Base-by-base conservation (phyloP, 2,113 vertebrate species). In the Microcebus lehilahytsara region DNA sequence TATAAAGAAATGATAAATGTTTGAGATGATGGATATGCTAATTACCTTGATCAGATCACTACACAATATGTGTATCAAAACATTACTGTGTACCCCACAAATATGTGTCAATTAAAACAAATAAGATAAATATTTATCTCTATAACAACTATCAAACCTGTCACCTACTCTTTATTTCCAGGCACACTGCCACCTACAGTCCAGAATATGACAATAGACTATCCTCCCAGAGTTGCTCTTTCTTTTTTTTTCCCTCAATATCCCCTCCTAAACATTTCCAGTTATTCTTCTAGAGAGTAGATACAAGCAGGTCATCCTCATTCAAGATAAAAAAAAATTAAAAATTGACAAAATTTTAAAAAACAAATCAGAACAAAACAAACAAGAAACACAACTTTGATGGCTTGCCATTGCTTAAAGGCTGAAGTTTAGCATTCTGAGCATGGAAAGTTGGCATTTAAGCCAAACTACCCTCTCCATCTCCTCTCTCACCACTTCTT, bases 101-200 rank as follows among this genome's bases (percentile, higher is more conserved):
- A 49, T 46, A 75, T 66, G 64, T 5, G 7, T 42, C 40, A 42
- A 27, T 74, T 74, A 74, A 74, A 72, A 23, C 25, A 23, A 74
- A 74, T 8, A 74, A 30, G 46, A 75, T 16, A 25, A 53, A n/a
- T 88, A 58, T 71, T 91, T 51, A 19, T 86, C 51, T 86, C 46
- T 56, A 27, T 22, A 79, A 81, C 53, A 46, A 9, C 49, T 74
- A 25, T 58, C 25, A 92, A 91, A 69, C 25, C 71, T 49, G 60
- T 49, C 40, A 51, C 30, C 25, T 60, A 11, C 27, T 69, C 3
- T 34, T 37, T 69, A 58, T n/a, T 81, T 58, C 49, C 40, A 91
- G 62, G 17, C 8, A 0, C 5, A 32, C 0, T 79, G 66, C 53
- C 17, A 10, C 17, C 20, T 30, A 37, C 0, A 75, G 51, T 37